Conservation (phyloP, 64 coral and sea anemone genomes). For the Platygyra sinensis region DNA sequence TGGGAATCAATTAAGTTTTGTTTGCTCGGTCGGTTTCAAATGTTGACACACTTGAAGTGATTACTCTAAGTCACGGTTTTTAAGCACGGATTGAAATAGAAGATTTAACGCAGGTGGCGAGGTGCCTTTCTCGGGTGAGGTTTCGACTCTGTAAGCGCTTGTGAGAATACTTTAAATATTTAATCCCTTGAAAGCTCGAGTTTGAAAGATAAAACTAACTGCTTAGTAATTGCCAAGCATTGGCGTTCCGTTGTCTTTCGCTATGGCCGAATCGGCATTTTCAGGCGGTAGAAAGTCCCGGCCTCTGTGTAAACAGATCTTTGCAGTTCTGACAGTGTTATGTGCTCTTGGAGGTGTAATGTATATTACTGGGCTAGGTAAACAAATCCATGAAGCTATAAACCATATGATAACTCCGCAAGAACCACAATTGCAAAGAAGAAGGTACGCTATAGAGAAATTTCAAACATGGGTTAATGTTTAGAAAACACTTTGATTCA, state of each 20-base stretch:
- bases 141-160: neutral
- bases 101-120: neutral
- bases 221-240: neutral
- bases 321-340: neutral
- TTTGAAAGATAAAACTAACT: neutral
- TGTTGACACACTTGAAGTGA: too few species aligned
- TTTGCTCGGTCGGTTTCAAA: neutral
- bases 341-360: slow-evolving; percentile 10
- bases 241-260: neutral
- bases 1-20: too few species aligned
- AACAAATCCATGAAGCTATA: neutral
- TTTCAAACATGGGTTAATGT: neutral
- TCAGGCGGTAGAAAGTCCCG: neutral
- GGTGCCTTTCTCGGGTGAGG: neutral
- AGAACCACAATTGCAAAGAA: neutral
- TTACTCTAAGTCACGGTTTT: neutral
- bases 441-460: neutral
- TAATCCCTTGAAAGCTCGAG: neutral
- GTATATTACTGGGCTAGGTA: slow-evolving; percentile 8
- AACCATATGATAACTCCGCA: neutral
- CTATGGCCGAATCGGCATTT: neutral
- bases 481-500: neutral
- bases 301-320: neutral
- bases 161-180: slow-evolving; percentile 7
- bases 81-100: neutral